Base-by-base conservation (phyloP, 2,797 vertebrate genomes). In the Delichon dasypus region DNA sequence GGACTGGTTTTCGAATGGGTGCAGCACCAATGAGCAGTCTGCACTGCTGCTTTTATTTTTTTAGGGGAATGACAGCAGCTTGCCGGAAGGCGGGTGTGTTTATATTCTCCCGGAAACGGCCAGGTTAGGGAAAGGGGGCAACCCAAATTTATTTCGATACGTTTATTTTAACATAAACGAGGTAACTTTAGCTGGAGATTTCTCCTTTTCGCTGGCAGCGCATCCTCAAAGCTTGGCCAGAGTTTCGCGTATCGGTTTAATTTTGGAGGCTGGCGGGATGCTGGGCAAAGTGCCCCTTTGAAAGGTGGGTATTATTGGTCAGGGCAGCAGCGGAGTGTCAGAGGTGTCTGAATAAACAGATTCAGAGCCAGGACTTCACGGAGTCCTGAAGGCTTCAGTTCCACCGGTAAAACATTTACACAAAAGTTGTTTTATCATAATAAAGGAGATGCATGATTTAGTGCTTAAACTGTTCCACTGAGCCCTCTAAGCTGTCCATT, bases 371-470 rank as follows among this genome's bases (percentile, higher is more conserved):
- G 62, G 85, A 90, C 82, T 88, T 96, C 55, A 36, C 1, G 4
- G 84, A 55, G 68, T 77, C 73, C 51, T 36, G 2, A 83, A 68
- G 36, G n/a, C 58, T 85, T 91, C 40, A 13, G 81, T 72, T 91
- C 73, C 81, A 60, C 89, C 90, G 70, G 80, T 88, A 92, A 93
- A 95, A 80, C 88, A 76, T 82, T 88, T 71, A 75, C 73, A 77
- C 86, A 86, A 34, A 89, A 77, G 65, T 96, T 93, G 86, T 81
- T 90, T 94, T 88, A 94, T 87, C 82, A 73, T 95, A 85, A 95
- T 84, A 93, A 94, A 95, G 88, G 93, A 94, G 88, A 93, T 93
- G 92, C 77, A 81, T 74, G 82, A 91, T 95, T 97, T 96, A 89
- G 92, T 94, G 78, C 78, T 38, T 75, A 32, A 90, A 71, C 75